Conservation (phyloP, 2,888 invertebrate species). For the Tryphoninae sp. region DNA sequence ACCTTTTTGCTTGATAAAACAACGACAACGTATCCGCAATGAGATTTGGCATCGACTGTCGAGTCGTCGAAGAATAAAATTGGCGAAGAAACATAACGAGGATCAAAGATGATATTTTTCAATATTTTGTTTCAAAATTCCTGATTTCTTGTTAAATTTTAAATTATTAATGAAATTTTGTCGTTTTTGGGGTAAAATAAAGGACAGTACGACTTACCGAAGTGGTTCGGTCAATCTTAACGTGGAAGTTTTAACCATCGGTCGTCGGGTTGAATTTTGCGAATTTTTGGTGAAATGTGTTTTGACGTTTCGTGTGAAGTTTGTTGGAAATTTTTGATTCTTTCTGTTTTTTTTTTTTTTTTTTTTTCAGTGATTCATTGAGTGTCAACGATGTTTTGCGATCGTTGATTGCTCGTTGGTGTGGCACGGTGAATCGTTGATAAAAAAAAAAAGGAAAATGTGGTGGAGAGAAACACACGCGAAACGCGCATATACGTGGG, state of each 20-base stretch:
- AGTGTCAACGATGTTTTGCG: not conserved
- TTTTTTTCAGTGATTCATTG: conserved; percentile 5
- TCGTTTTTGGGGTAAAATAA: conserved; percentile 9
- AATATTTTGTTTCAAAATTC: not conserved
- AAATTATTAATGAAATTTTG: not conserved
- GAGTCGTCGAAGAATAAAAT: not conserved
- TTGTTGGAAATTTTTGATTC: not conserved
- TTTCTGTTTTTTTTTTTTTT: not conserved
- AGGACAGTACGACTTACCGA: conserved; percentile 31
- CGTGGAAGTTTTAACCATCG: not conserved
- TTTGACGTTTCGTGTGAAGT: not conserved
- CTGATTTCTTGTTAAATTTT: not conserved
- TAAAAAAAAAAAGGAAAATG: conserved; percentile 8
- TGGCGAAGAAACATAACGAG: not conserved
- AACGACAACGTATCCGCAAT: conserved; percentile 19
- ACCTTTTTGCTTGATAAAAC: not conserved
- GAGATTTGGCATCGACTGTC: not conserved
- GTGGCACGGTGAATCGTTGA: not conserved
- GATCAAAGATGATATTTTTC: not conserved
- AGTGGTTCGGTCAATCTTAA: not conserved
- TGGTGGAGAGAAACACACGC: conserved; percentile 16
- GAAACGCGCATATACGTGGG: conserved; percentile 4
- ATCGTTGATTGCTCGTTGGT: not conserved
- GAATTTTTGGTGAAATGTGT: not conserved
- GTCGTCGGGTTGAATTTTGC: not conserved